Base-by-base conservation (phyloP, 2,888 invertebrate genomes). In the Acleris laterana region DNA sequence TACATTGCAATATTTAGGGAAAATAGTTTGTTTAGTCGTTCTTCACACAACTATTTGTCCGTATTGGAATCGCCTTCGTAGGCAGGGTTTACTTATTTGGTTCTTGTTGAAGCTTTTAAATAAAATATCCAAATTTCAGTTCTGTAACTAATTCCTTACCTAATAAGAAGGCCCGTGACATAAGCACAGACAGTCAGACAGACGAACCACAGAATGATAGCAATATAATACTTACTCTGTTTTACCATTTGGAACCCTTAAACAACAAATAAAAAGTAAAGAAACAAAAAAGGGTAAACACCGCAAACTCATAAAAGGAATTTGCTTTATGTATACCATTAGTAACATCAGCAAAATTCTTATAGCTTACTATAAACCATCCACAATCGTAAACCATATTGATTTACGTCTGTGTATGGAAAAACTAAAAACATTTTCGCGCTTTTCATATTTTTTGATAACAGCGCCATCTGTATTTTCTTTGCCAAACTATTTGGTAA, bases 271-370 rank as follows among this genome's bases (percentile, higher is more conserved):
- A 13, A 55, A 38, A 38, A 42, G 16, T 55, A 20, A 42, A 19
- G 13, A 13, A 32, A 17, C 19, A 55, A 55, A 55, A 55, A 19
- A 48, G 48, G 38, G 55, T 38, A 55, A 55, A 55, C 55, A 42
- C 38, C 55, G 55, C 38, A 42, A 38, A 19, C 2, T 16, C 55
- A 16, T 55, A 55, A 55, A 38, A 19, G 17, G 38, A 49, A 58
- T 32, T 38, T 48, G 42, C 19, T 59, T 64, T 53, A 59, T 51
- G 59, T 16, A 16, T 19, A 42, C 42, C 20, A 59, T 53, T 42
- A 49, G 38, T 59, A 22, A 57, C 28, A 38, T 59, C 53, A 49
- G 49, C 53, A 48, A 59, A 59, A 59, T 59, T 38, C 22, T 53
- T 51, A 57, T 42, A 32, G 38, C 16, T 25, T 19, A 42, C 25